Percentiles rank a stretch among this genome's conserved stretches.
Evolutionary conservation across 2,888 invertebrate species (phyloP).

Genomic region (Craniophora ligustri): DNA sequence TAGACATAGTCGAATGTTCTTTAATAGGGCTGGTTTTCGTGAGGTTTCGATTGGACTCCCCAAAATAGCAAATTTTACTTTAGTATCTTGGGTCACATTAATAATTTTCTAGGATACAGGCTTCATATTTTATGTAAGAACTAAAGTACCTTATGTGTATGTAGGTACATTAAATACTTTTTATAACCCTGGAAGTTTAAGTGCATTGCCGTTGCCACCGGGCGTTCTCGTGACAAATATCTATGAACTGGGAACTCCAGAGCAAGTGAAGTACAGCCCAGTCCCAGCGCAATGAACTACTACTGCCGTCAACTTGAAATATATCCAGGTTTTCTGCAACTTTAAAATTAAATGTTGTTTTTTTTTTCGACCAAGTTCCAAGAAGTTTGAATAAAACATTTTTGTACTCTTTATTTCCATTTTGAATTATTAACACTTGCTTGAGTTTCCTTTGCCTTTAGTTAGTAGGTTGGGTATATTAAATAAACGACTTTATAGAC

Average conservation of each 20-base stretch:
- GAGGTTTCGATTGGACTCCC: too few species aligned
- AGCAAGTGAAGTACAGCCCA: conserved; percentile 23
- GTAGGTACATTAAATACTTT: conserved; percentile 1
- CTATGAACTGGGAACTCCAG: conserved; percentile 20
- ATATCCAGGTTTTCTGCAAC: conserved; percentile 39
- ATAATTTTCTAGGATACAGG: too few species aligned
- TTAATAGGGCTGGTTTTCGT: too few species aligned
- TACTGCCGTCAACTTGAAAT: conserved; percentile 41
- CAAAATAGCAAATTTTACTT: too few species aligned
- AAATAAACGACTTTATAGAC: neutral
- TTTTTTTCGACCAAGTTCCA: conserved; percentile 29
- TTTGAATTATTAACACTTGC: neutral
- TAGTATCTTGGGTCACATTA: too few species aligned
- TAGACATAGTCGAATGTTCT: too few species aligned
- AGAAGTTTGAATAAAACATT: conserved; percentile 9
- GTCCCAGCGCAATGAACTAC: conserved; percentile 34
- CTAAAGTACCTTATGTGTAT: neutral
- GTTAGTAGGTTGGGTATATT: too few species aligned
- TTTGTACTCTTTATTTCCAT: neutral
- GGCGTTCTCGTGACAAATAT: conserved; percentile 37
- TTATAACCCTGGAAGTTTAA: conserved; percentile 12
- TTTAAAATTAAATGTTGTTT: conserved; percentile 50
- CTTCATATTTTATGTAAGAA: neutral
- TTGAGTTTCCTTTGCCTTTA: neutral
- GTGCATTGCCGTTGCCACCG: conserved; percentile 26